phyloP scores from a whole-genome alignment of 2,888 invertebrate genomes.

The Formica aserva region DNA sequence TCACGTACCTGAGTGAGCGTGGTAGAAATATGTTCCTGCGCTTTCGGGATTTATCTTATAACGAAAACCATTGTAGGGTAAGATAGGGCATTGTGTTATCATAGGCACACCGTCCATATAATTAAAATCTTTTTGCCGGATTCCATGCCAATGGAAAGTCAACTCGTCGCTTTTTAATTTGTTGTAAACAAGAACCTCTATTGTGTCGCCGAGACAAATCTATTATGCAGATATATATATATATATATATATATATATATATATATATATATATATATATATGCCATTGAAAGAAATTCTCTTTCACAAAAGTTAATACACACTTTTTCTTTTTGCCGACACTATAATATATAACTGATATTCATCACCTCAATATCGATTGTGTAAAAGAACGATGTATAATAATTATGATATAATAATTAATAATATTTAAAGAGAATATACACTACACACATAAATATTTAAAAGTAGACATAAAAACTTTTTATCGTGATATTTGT shows the following conservation, averaged over 20 bases:
- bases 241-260: no score
- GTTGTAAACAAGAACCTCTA: slow-evolving; percentile 76
- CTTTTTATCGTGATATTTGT: not conserved
- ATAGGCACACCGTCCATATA: slow-evolving; percentile 85
- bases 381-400: not conserved
- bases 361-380: not conserved
- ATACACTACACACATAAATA: not conserved
- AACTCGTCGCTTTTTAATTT: slow-evolving; percentile 74
- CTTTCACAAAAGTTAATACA: not conserved
- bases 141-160: slow-evolving; percentile 87
- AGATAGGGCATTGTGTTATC: slow-evolving; percentile 85
- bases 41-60: slow-evolving; percentile 77
- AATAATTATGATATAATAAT: not conserved
- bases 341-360: not conserved
- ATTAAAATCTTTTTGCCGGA: slow-evolving; percentile 79
- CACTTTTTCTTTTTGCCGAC: not conserved
- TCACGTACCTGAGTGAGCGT: slow-evolving; percentile 86
- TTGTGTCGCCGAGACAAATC: slow-evolving; percentile 77
- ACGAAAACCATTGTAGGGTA: slow-evolving; percentile 80
- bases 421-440: not conserved
- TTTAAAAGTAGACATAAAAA: not conserved
- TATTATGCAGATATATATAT: slow-evolving; percentile 29
- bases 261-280: not conserved
- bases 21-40: slow-evolving; percentile 77
- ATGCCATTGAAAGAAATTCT: not conserved